phyloP scores from a whole-genome alignment of 2,888 invertebrate genomes.

The Acheta domesticus region DNA sequence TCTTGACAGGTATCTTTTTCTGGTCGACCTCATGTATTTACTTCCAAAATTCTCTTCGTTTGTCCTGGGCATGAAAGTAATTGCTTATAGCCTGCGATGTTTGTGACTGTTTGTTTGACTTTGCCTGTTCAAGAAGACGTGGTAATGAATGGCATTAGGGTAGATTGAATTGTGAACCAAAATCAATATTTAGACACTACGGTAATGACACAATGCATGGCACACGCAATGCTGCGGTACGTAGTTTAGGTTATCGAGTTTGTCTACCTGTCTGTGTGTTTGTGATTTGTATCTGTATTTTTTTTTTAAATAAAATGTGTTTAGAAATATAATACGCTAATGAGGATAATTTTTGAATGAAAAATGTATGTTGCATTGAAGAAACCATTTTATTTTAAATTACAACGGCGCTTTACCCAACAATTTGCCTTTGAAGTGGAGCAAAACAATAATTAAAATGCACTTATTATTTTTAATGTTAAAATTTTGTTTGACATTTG shows the following conservation, averaged over 20 bases:
- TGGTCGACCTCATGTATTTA: neutral
- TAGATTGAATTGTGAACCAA: neutral
- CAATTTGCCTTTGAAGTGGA: no score
- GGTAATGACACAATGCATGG: neutral
- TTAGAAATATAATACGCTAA: no score
- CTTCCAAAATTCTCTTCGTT: neutral
- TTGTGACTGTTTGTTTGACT: neutral
- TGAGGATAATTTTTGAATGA: no score
- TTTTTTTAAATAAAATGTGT: neutral
- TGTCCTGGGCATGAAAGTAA: neutral
- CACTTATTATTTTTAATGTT: no score
- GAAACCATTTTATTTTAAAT: no score
- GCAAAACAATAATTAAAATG: no score
- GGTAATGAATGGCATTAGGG: neutral
- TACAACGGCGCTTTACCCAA: no score
- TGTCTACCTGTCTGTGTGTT: neutral
- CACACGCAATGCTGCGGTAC: neutral
- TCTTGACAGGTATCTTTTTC: conserved; percentile 68
- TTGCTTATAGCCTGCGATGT: neutral
- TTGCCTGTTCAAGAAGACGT: neutral
- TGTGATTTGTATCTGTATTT: neutral
- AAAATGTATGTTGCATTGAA: no score
- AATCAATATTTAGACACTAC: neutral
- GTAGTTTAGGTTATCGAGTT: neutral
- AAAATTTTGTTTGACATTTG: no score